Percentiles rank a stretch among this genome's conserved stretches.
phyloP scores from a whole-genome alignment of 2,888 invertebrate genomes.

The Leptinotarsa peninsularis region DNA sequence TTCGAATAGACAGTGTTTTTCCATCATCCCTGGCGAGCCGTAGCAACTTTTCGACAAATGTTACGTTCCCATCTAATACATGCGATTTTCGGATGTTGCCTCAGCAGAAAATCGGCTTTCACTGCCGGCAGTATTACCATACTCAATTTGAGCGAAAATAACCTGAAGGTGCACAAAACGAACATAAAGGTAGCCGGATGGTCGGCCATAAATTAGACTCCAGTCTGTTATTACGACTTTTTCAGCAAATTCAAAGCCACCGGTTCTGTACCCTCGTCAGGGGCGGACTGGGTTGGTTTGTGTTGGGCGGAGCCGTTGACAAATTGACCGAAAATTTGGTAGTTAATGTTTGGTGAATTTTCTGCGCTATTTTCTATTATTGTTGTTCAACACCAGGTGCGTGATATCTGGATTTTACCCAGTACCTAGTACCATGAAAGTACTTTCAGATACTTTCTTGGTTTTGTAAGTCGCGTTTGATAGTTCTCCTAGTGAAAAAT shows the following conservation, averaged over 20 bases:
- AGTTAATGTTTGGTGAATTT: background rate
- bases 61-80: conserved; percentile 37
- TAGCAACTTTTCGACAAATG: conserved; percentile 30
- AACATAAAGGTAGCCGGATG: conserved; percentile 56
- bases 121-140: conserved; percentile 42
- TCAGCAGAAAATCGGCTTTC: conserved; percentile 53
- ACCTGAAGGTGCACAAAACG: conserved; percentile 52
- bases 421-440: too few species aligned
- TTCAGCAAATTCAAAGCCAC: conserved; percentile 47
- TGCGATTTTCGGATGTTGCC: conserved; percentile 43
- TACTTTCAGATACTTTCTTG: too few species aligned
- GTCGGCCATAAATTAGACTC: conserved; percentile 56
- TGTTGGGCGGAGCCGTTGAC: background rate
- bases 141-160: conserved; percentile 53
- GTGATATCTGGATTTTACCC: too few species aligned
- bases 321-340: background rate
- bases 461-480: too few species aligned
- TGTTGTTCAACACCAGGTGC: background rate
- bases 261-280: conserved; percentile 23
- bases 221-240: conserved; percentile 57
- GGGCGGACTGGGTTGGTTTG: background rate
- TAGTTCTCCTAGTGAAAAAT: too few species aligned
- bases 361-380: background rate
- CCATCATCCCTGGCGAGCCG: conserved; percentile 7
- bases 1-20: conserved; percentile 10